Conservation (phyloP, 2,797 vertebrate genomes). For the Protonibea diacanthus region DNA sequence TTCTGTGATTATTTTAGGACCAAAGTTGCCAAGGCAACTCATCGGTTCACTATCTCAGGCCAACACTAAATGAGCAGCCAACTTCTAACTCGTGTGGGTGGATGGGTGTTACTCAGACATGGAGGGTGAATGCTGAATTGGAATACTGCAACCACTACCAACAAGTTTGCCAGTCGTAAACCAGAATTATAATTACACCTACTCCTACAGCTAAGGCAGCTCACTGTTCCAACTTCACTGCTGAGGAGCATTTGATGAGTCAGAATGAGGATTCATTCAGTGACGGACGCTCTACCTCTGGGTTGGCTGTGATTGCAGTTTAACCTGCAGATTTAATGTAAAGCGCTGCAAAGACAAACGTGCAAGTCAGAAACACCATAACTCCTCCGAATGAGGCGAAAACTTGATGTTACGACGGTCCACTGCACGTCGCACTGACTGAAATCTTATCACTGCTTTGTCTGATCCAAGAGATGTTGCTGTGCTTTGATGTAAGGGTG, state of each 20-base stretch:
- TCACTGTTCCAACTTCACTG: constrained; percentile 2
- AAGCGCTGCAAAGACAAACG: neutral
- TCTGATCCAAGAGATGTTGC: neutral
- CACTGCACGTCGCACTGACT: neutral
- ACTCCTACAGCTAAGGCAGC: constrained; percentile 22
- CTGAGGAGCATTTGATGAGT: constrained; percentile 2
- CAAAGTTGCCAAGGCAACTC: constrained; percentile 61
- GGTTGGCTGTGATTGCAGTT: neutral
- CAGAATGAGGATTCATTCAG: neutral
- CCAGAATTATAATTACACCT: constrained; percentile 31
- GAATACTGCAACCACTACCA: constrained; percentile 21
- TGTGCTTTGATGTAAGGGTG: neutral
- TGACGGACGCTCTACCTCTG: neutral
- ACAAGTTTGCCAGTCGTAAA: constrained; percentile 43
- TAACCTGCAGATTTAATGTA: neutral
- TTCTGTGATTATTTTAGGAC: constrained; percentile 60
- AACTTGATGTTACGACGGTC: neutral
- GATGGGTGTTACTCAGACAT: constrained; percentile 33
- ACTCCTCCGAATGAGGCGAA: neutral
- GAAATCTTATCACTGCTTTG: neutral
- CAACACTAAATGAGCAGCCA: constrained; percentile 54
- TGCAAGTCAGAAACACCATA: neutral
- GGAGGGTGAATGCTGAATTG: constrained; percentile 39
- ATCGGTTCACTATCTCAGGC: constrained; percentile 45
- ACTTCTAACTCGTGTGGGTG: constrained; percentile 32